Evolutionary conservation across 2,888 invertebrate genomes (phyloP).

Genomic region (Ethmia dodecea): DNA sequence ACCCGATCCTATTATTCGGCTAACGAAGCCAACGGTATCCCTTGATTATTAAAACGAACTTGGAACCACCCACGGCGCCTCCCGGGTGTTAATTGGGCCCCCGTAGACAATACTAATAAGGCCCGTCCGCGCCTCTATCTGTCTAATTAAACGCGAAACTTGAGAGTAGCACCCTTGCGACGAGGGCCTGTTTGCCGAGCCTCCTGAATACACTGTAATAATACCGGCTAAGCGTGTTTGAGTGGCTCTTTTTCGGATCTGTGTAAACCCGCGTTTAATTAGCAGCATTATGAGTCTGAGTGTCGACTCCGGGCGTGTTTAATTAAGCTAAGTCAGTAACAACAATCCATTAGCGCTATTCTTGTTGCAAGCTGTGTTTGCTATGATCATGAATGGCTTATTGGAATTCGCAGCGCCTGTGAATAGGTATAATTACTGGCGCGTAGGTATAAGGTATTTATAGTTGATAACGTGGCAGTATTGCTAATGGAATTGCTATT

Average conservation of each 20-base stretch:
- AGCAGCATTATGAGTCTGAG: slow-evolving; percentile 74
- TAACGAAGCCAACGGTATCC: slow-evolving; percentile 73
- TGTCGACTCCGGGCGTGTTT: slow-evolving; percentile 70
- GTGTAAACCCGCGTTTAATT: slow-evolving; percentile 75
- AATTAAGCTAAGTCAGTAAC: slow-evolving; percentile 76
- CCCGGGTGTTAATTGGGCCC: slow-evolving; percentile 76
- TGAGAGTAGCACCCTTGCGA: slow-evolving; percentile 74
- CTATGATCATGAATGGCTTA: slow-evolving; percentile 39
- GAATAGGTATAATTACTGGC: too few species aligned
- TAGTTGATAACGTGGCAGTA: too few species aligned
- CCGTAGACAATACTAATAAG: slow-evolving; percentile 79
- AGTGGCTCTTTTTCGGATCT: slow-evolving; percentile 76
- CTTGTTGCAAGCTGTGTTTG: slow-evolving; percentile 49
- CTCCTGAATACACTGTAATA: slow-evolving; percentile 59
- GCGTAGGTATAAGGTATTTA: too few species aligned
- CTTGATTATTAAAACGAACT: slow-evolving; percentile 75
- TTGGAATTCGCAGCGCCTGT: too few species aligned
- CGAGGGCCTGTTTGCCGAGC: slow-evolving; percentile 71
- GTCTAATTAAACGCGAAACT: slow-evolving; percentile 78
- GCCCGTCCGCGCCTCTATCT: slow-evolving; percentile 76
- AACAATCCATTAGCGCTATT: slow-evolving; percentile 57
- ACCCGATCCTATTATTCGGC: slow-evolving; percentile 70
- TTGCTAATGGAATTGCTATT: too few species aligned
- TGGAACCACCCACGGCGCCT: slow-evolving; percentile 65
- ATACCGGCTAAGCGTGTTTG: slow-evolving; percentile 77